Base-by-base conservation (phyloP, 2,888 invertebrate genomes). In the Drosophila lacicola region DNA sequence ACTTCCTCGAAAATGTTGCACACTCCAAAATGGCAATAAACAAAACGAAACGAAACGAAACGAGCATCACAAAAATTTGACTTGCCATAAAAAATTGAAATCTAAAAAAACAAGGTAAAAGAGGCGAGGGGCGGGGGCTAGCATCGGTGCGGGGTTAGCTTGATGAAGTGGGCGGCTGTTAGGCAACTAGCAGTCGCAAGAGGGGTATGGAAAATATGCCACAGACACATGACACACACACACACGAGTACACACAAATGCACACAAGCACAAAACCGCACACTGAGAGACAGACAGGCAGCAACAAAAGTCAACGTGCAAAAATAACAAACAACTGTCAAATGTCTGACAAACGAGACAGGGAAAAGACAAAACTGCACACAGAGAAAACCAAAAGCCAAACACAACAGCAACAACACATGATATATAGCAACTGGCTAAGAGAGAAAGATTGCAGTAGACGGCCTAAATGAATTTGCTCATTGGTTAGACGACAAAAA, bases 321-420 rank as follows among this genome's bases (percentile, higher is more conserved):
- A 86, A 83, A 85, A 84, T 87, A 89, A 89, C 89, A 89, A 88
- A 84, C 87, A 80, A 88, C 89, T 86, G 86, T 89, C 86, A 86
- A 86, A 86, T 86, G 86, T 78, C 83, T 90, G 90, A 88, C 90
- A 88, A 90, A 89, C 89, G 89, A 90, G 85, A 88, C 90, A 90
- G 86, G 89, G 81, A 88, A 90, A 87, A 88, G 88, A 86, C 86
- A 88, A 74, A 80, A 74, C 70, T 67, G 70, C 80, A 64, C 61
- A 77, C 68, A 77, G 25, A 53, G 34, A 58, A 69, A 73, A 56
- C 51, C 47, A 58, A 58, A 63, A 55, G 45, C 34, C 46, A 62
- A 45, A 44, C 50, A 60, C 60, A 65, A 54, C 50, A 60, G 50
- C 41, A 57, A 57, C 60, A 65, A 65, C 69, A 73, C 46, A 57